A percentile compares a stretch with the other conserved stretches of the same genome.
Evolutionary conservation across 2,888 invertebrate genomes (phyloP).

Genomic region (Scotopteryx bipunctaria): DNA sequence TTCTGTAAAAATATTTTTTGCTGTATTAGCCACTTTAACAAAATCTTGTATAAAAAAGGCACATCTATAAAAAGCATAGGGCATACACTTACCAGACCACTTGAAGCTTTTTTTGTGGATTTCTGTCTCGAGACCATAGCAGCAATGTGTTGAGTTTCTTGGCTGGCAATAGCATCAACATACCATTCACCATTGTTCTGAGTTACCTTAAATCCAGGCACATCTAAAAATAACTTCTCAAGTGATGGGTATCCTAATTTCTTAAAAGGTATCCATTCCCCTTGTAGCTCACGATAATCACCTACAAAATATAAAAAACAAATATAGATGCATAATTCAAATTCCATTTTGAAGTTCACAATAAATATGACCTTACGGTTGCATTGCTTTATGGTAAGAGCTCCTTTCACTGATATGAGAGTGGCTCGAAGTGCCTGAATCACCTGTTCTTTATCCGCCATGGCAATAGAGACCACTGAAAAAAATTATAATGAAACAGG

Average conservation of each 20-base stretch:
- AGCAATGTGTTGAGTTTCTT: constrained; percentile 84
- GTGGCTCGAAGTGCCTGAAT: constrained; percentile 76
- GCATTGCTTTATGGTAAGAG: constrained; percentile 75
- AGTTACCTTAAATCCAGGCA: constrained; percentile 82
- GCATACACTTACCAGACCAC: constrained; percentile 54
- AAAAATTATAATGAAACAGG: no score
- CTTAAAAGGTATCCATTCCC: constrained; percentile 84
- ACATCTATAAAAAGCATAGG: no score
- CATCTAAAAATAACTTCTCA: constrained; percentile 83
- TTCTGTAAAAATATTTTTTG: constrained; percentile 54
- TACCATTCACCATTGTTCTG: constrained; percentile 79
- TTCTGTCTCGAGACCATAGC: constrained; percentile 78
- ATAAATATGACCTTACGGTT: no score
- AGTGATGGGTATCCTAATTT: constrained; percentile 83
- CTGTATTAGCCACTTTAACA: no score
- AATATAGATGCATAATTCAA: no score
- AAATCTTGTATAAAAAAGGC: constrained; percentile 17
- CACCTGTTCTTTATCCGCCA: constrained; percentile 77
- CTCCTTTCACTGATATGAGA: constrained; percentile 78
- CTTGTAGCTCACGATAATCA: constrained; percentile 86
- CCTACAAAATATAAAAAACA: no score
- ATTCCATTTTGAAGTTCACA: no score
- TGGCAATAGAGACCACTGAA: constrained; percentile 30
- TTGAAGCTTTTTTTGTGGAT: constrained; percentile 65
- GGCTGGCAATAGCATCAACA: constrained; percentile 83